A percentile compares a stretch with the other conserved stretches of the same genome.
These are phyloP conservation scores for Incurvaria masculella DNA, from an alignment of 2,888 invertebrate species.

Conservation along the genomic window DNA sequence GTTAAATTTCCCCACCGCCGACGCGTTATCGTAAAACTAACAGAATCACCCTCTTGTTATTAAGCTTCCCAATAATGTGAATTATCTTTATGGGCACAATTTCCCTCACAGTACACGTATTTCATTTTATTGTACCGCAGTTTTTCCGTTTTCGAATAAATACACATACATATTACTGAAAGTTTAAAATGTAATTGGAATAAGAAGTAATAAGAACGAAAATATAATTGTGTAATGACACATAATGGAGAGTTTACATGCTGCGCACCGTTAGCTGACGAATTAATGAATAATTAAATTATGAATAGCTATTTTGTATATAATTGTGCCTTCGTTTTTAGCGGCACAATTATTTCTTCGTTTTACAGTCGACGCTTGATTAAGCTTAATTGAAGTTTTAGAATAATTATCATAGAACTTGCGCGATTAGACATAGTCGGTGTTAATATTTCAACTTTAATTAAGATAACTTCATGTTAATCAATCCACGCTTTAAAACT, in stretches of 20 bases:
- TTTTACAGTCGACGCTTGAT: constrained; percentile 36
- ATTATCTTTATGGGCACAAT: not conserved
- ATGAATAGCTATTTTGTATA: not conserved
- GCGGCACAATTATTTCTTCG: constrained; percentile 22
- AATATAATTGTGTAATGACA: not conserved
- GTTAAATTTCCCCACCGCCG: not conserved
- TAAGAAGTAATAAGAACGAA: not conserved
- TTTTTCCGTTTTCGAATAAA: not conserved
- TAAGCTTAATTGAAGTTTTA: constrained; percentile 39
- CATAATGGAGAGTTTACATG: not conserved
- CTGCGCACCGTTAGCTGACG: not conserved
- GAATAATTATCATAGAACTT: constrained; percentile 25
- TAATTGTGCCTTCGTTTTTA: not conserved
- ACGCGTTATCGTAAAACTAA: not conserved
- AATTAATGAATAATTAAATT: not conserved
- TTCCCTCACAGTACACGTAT: not conserved
- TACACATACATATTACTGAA: too few species aligned
- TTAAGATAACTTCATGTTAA: too few species aligned
- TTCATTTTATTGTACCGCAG: not conserved
- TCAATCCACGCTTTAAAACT: too few species aligned
- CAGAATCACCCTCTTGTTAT: not conserved
- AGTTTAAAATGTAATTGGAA: not conserved
- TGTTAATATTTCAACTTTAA: not conserved
- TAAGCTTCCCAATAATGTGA: not conserved
- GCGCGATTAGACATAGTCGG: not conserved